Base-by-base conservation (phyloP, 2,888 invertebrate species). In the Stegana nigrithorax region DNA sequence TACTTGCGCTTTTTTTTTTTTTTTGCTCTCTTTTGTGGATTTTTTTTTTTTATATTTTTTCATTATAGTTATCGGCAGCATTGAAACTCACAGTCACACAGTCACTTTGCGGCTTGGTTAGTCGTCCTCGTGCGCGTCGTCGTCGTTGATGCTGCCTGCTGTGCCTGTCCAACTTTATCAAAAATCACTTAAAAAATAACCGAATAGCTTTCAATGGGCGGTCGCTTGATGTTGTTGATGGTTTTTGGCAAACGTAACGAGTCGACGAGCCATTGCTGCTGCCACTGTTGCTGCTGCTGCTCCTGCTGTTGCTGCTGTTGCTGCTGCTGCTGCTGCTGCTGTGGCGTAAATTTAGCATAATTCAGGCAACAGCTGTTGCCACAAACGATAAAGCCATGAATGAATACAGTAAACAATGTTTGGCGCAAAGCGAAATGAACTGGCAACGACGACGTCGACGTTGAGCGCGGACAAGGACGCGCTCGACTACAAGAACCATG, bases 371-470 rank as follows among this genome's bases (percentile, higher is more conserved):
- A 75, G 78, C 75, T 78, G 75, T 78, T 73, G 75, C 76, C 78
- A 75, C 76, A 78, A 75, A 78, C 75, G 78, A 78, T 75, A 75
- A 75, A 75, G 64, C 75, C 74, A 75, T 75, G 76, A 75, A 75
- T 75, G 76, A 78, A 69, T 75, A 72, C 64, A 65, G 65, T 65
- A 66, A 55, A 62, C n/a, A n/a, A n/a, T n/a, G n/a, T n/a, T n/a
- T n/a, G n/a, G n/a, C n/a, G n/a, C n/a, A n/a, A n/a, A n/a, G n/a
- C n/a, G n/a, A n/a, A n/a, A n/a, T n/a, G n/a, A n/a, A n/a, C n/a
- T n/a, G n/a, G n/a, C n/a, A n/a, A n/a, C n/a, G n/a, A n/a, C n/a
- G n/a, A n/a, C n/a, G n/a, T n/a, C n/a, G n/a, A n/a, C n/a, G n/a
- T n/a, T n/a, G n/a, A n/a, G n/a, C n/a, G n/a, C n/a, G n/a, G n/a